A percentile compares a stretch with the other conserved stretches of the same genome.
Evolutionary conservation across 2,888 invertebrate genomes (phyloP).

Genomic region (Melinaea marsaeus): DNA sequence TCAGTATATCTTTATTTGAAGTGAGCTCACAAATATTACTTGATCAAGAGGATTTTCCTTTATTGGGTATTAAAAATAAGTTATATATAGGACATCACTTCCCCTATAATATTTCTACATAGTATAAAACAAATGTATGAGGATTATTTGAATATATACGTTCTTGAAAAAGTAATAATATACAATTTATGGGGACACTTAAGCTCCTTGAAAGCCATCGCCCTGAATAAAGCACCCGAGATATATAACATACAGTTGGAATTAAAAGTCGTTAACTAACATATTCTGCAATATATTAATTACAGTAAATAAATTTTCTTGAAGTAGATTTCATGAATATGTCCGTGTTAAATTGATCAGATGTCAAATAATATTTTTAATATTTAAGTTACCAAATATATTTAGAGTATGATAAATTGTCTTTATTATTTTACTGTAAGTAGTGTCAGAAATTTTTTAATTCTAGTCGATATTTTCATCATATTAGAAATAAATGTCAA

Average conservation of each 20-base stretch:
- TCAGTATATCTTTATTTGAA: constrained; percentile 4
- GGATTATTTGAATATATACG: not conserved
- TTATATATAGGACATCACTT: not conserved
- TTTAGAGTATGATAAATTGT: no score
- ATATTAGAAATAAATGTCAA: not conserved
- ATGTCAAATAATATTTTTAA: no score
- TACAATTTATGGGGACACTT: constrained; percentile 29
- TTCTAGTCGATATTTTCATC: not conserved
- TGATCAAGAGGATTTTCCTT: not conserved
- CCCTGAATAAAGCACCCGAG: constrained; percentile 43
- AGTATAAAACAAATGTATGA: constrained; percentile 7
- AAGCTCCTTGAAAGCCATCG: constrained; percentile 51
- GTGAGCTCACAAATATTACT: not conserved
- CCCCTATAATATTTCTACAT: not conserved
- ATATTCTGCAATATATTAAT: constrained; percentile 19
- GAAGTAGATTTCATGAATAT: not conserved
- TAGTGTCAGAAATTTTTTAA: not conserved
- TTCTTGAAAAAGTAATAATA: no score
- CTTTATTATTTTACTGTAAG: no score
- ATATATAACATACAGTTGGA: constrained; percentile 42
- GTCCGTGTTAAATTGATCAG: no score
- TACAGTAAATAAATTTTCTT: not conserved
- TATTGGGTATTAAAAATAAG: not conserved
- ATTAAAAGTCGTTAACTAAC: constrained; percentile 39
- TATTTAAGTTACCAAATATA: no score